Percentiles rank a stretch among this genome's conserved stretches.
Evolutionary conservation across 2,888 invertebrate species (phyloP).

Genomic region (Neocrepidodera transversa): DNA sequence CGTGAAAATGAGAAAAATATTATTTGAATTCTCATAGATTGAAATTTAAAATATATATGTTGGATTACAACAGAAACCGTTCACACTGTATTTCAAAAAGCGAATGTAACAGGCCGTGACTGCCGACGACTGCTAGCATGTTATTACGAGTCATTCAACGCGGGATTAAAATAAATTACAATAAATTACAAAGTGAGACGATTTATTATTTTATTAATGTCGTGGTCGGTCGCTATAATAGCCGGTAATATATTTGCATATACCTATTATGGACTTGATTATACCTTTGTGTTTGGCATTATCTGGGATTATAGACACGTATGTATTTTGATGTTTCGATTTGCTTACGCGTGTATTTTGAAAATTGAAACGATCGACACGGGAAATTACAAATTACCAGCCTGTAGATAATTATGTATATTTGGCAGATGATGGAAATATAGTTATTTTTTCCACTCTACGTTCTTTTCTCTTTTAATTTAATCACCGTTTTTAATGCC

Average conservation of each 20-base stretch:
- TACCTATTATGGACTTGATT: conserved; percentile 37
- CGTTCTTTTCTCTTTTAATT: no score
- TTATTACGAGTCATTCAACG: conserved; percentile 39
- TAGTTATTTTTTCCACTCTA: not conserved
- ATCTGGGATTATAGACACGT: conserved; percentile 26
- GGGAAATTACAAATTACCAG: conserved; percentile 2
- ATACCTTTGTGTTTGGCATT: conserved; percentile 27
- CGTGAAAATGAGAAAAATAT: no score
- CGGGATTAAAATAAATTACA: conserved; percentile 31
- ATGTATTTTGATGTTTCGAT: conserved; percentile 6
- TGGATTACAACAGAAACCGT: no score
- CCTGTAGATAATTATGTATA: not conserved
- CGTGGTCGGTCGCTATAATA: conserved; percentile 21
- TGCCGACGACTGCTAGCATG: conserved; percentile 19
- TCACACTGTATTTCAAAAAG: no score
- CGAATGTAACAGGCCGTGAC: conserved; percentile 32
- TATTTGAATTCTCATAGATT: no score
- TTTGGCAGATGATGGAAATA: not conserved
- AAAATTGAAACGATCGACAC: not conserved
- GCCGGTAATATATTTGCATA: conserved; percentile 35
- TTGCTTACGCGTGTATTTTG: not conserved
- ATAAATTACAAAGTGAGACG: conserved; percentile 36
- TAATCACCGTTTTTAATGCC: no score
- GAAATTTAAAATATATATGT: no score
- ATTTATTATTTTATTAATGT: conserved; percentile 40